Evolutionary conservation across 1,140 invertebrate genomes (phyloP).

Genomic region (Akabosia matsudoensis): DNA sequence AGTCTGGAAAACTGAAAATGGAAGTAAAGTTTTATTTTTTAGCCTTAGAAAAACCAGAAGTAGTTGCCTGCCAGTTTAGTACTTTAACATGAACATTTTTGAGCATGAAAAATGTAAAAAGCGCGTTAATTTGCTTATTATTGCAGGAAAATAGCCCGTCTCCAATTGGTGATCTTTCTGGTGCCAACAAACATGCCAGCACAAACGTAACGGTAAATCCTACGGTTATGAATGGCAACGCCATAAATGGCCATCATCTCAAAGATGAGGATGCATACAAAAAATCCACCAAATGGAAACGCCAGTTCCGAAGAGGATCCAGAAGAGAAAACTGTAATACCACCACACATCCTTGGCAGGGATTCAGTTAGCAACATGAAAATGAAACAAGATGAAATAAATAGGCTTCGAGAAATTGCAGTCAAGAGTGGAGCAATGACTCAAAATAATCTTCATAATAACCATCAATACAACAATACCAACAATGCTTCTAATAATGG

Average conservation of each 20-base stretch:
- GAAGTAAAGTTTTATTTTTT: too few species aligned
- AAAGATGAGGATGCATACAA: too few species aligned
- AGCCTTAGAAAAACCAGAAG: too few species aligned
- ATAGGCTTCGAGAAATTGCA: constrained; percentile 35
- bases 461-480: constrained; percentile 9
- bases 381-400: constrained; percentile 27
- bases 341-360: constrained; percentile 34
- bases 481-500: neutral
- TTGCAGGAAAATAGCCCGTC: constrained; percentile 43
- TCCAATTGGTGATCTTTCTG: constrained; percentile 33
- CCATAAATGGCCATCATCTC: too few species aligned
- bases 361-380: constrained; percentile 41
- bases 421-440: constrained; percentile 29
- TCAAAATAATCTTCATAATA: neutral
- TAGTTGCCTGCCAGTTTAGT: too few species aligned
- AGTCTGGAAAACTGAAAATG: too few species aligned
- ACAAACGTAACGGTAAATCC: neutral
- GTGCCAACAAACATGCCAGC: neutral
- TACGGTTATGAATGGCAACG: neutral
- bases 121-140: neutral
- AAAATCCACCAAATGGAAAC: neutral
- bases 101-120: too few species aligned
- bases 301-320: constrained; percentile 36
- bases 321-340: constrained; percentile 30
- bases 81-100: too few species aligned